Evolutionary conservation across 37 sponge, comb jelly and placozoan species (phyloP), one percentile per base, ranked within the genome.

Genomic region (Axinella damicornis): DNA sequence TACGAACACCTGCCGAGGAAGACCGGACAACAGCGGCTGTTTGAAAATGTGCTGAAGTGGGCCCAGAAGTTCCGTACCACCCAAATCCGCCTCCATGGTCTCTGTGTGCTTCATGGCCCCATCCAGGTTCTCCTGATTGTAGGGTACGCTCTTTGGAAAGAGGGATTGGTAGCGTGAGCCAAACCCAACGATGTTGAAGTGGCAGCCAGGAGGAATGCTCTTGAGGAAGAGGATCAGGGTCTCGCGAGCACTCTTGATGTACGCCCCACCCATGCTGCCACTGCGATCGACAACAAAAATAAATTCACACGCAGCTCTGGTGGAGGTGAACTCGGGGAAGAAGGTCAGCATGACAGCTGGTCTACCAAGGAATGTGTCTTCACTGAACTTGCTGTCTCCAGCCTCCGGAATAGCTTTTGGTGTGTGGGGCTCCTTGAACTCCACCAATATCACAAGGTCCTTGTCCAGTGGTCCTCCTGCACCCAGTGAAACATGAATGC

Each of bases 181-280:
- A 85, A 94, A 95, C 28, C 95, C 92, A 53, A 95, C 76, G 69
- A 95, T 91, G 90, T 95, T 91, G 83, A 95, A 95, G 46, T 57
- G 81, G 64, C 92, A 89, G 41, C 92, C 95, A 37, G 74, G 74
- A 41, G 92, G 86, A 28, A 95, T 72, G 76, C 95, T 95, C 85
- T 88, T 91, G 53, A 95, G 89, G 57, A 95, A 91, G 37, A 95
- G 73, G 28, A 85, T 57, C 56, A 95, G 87, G 39, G 95, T 91
- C 53, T 95, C 95, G 20, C 80, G 37, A 65, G 92, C 92, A 57
- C 89, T 74, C 33, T 63, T 65, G 78, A 91, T 95, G 86, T 69
- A 86, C 16, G 57, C 30, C 16, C 95, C 95, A 27, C 69, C 33
- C 95, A 95, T 95, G 52, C 92, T 91, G 21, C 95, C 95, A 81